Evolutionary conservation across 37 sponge, comb jelly and placozoan genomes (phyloP).

Genomic region (Lycopodina hypogea): DNA sequence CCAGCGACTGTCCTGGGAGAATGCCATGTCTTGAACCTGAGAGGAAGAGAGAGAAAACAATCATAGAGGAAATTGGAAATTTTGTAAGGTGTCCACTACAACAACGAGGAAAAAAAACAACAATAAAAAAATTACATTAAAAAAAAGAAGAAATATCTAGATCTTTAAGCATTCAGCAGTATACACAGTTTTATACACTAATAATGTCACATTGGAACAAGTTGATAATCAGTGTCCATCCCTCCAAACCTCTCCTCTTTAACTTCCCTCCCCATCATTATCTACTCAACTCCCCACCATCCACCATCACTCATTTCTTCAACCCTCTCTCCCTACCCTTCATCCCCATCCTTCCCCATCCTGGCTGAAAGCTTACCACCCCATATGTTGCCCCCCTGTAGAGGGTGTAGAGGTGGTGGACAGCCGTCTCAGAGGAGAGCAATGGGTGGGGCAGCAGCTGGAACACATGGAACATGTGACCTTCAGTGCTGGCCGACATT

Average conservation of each 20-base stretch:
- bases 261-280: too few relatives aligned
- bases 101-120: too few relatives aligned
- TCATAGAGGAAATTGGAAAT: background rate
- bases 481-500: constrained; percentile 83
- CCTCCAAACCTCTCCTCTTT: too few relatives aligned
- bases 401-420: constrained; percentile 90
- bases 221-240: too few relatives aligned
- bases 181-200: too few relatives aligned
- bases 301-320: too few relatives aligned
- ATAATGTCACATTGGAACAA: too few relatives aligned
- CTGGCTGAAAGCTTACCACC: constrained; percentile 54
- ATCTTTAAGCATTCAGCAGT: too few relatives aligned
- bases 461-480: constrained; percentile 89
- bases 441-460: constrained; percentile 77
- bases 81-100: background rate
- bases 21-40: constrained; percentile 79
- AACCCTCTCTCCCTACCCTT: background rate
- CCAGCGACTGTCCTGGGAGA: constrained; percentile 93
- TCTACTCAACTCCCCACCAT: too few relatives aligned
- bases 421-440: constrained; percentile 63
- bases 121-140: too few relatives aligned
- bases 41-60: background rate
- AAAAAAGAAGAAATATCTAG: too few relatives aligned
- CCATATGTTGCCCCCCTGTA: constrained; percentile 87
- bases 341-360: background rate